These are phyloP conservation scores for Cerastis leucographa DNA, from an alignment of 2,888 invertebrate genomes.

Conservation along the genomic window DNA sequence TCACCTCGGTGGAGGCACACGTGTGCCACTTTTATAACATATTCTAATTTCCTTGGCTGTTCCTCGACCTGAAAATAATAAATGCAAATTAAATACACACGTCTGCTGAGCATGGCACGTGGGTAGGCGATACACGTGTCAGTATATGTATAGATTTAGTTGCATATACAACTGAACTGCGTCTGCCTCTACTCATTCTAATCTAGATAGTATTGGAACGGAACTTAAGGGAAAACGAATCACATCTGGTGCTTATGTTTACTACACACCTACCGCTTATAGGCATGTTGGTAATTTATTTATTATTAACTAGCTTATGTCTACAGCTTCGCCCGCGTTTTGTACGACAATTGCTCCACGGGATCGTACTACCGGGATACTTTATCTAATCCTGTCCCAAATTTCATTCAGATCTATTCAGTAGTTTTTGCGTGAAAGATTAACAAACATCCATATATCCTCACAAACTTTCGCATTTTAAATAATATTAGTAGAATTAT, in stretches of 20 bases:
- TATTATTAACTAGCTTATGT: background rate
- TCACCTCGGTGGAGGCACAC: conserved; percentile 95
- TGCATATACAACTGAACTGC: background rate
- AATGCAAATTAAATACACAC: background rate
- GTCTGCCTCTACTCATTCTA: background rate
- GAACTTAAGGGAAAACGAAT: background rate
- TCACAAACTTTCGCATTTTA: no score
- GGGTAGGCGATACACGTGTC: background rate
- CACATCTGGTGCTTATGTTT: background rate
- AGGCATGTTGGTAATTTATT: background rate
- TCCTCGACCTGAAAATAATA: conserved; percentile 94
- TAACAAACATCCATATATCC: no score
- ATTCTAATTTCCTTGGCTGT: conserved; percentile 99
- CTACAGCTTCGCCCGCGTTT: no score
- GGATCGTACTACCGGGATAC: no score
- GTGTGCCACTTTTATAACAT: conserved; percentile 98
- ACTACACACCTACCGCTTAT: background rate
- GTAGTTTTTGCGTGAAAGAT: no score
- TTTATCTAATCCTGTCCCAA: no score
- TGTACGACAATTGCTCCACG: no score
- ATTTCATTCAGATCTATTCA: no score
- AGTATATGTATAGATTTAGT: background rate
- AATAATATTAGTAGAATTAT: background rate
- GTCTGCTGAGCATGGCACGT: background rate
- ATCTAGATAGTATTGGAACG: background rate